phyloP scores from a whole-genome alignment of 2,888 invertebrate species.

The Scaeva pyrastri region DNA sequence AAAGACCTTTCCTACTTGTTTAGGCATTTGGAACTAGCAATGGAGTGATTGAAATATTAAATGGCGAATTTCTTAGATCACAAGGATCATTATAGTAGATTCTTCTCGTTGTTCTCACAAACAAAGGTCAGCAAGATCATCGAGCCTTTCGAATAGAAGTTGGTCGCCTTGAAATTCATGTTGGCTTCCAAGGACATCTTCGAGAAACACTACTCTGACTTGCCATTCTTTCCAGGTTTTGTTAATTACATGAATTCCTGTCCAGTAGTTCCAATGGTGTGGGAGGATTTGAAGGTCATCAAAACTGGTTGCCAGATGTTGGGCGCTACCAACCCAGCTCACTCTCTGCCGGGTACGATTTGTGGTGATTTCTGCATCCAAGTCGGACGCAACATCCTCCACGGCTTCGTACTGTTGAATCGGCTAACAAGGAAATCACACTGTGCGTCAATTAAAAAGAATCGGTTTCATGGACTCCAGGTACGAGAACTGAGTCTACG shows the following conservation, averaged over 20 bases:
- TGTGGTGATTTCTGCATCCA: conserved; percentile 98
- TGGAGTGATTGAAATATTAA: no score
- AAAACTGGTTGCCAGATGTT: conserved; percentile 98
- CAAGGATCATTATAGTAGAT: no score
- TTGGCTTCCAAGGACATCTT: conserved; percentile 94
- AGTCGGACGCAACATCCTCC: conserved; percentile 98
- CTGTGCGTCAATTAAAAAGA: conserved; percentile 97
- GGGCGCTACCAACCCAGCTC: conserved; percentile 98
- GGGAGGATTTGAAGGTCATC: conserved; percentile 98
- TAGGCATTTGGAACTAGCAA: no score
- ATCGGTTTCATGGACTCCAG: conserved; percentile 92
- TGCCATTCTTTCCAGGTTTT: conserved; percentile 98
- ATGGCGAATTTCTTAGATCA: no score
- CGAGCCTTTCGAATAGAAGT: conserved; percentile 96
- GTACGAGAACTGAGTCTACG: conserved; percentile 96
- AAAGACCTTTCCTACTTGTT: no score
- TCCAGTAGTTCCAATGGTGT: conserved; percentile 97
- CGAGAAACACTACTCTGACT: conserved; percentile 97
- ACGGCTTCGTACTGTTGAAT: conserved; percentile 98
- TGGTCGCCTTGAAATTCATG: conserved; percentile 97
- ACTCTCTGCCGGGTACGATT: conserved; percentile 97
- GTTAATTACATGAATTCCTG: conserved; percentile 98
- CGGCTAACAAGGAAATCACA: conserved; percentile 97
- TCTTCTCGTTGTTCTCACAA: no score
- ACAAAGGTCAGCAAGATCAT: conserved; percentile 98